Percentiles rank a stretch among this genome's conserved stretches.
Conservation (phyloP, 1,140 invertebrate genomes). For the Augochlora pura region DNA sequence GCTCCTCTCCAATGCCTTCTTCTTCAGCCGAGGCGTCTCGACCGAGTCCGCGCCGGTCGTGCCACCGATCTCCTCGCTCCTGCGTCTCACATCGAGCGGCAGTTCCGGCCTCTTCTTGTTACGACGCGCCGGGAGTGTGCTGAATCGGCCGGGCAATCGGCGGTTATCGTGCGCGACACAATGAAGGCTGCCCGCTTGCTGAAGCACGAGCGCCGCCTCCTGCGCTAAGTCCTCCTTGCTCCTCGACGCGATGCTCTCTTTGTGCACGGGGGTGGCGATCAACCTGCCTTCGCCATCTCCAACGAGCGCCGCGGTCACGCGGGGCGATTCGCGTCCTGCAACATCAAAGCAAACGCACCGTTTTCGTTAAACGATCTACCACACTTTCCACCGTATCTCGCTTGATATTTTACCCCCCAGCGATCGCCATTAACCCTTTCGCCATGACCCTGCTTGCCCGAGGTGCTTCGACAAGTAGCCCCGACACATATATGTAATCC, state of each 20-base stretch:
- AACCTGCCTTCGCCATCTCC: constrained; percentile 79
- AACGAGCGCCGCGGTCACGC: constrained; percentile 74
- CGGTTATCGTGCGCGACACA: constrained; percentile 80
- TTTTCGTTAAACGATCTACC: background rate
- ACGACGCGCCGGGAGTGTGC: constrained; percentile 82
- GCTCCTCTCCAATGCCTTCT: constrained; percentile 81
- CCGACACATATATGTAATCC: no score
- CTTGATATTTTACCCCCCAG: no score
- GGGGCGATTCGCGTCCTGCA: constrained; percentile 75
- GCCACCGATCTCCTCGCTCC: constrained; percentile 72
- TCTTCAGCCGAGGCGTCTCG: constrained; percentile 70
- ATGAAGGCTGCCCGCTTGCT: constrained; percentile 84
- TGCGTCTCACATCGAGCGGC: constrained; percentile 69
- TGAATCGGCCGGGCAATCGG: constrained; percentile 82
- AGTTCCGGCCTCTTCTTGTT: constrained; percentile 79
- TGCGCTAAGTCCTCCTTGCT: constrained; percentile 85
- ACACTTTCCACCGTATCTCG: no score
- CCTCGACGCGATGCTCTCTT: constrained; percentile 83
- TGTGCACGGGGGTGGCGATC: constrained; percentile 82
- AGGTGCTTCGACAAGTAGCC: no score
- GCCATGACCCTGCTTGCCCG: no score
- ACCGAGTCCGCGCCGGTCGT: constrained; percentile 43
- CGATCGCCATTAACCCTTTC: no score
- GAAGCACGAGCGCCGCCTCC: constrained; percentile 86
- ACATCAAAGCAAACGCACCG: constrained; percentile 51